These are phyloP conservation scores for Chiridota heheva DNA, from an alignment of 35 echinoderm and acorn worm species.

Conservation along the genomic window DNA sequence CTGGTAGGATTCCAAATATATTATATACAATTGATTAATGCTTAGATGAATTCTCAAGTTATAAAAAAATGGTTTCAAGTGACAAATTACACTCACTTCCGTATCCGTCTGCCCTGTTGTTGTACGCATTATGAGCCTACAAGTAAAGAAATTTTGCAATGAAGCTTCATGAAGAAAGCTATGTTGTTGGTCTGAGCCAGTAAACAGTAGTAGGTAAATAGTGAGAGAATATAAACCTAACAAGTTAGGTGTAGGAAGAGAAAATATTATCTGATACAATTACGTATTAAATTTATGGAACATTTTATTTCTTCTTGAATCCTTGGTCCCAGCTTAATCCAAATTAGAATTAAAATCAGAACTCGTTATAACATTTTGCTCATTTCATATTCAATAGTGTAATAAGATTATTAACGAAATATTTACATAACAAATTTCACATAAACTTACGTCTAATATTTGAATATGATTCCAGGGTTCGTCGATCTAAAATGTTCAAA, in stretches of 20 bases:
- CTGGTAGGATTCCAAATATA: too few species aligned
- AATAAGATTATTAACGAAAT: background rate
- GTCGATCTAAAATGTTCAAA: constrained; percentile 61
- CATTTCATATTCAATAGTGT: background rate
- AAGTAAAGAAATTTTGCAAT: constrained; percentile 5
- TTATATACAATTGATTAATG: too few species aligned
- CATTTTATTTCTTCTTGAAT: background rate
- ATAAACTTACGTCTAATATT: constrained; percentile 67
- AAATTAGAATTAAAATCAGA: background rate
- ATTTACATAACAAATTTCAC: background rate
- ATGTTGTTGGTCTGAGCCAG: background rate
- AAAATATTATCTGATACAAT: background rate
- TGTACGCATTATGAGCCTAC: constrained; percentile 92
- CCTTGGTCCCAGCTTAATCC: background rate
- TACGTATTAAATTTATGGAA: background rate
- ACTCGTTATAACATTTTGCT: background rate
- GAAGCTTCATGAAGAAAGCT: background rate
- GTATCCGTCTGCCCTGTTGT: constrained; percentile 83
- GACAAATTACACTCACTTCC: constrained; percentile 75
- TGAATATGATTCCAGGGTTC: constrained; percentile 33
- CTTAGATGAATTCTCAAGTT: too few species aligned
- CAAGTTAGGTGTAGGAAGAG: background rate
- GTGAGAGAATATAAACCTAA: background rate
- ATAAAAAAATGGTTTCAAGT: too few species aligned
- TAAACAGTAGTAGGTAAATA: background rate